Evolutionary conservation across 1,140 invertebrate genomes (phyloP).

Genomic region (Amphibalanus amphitrite): DNA sequence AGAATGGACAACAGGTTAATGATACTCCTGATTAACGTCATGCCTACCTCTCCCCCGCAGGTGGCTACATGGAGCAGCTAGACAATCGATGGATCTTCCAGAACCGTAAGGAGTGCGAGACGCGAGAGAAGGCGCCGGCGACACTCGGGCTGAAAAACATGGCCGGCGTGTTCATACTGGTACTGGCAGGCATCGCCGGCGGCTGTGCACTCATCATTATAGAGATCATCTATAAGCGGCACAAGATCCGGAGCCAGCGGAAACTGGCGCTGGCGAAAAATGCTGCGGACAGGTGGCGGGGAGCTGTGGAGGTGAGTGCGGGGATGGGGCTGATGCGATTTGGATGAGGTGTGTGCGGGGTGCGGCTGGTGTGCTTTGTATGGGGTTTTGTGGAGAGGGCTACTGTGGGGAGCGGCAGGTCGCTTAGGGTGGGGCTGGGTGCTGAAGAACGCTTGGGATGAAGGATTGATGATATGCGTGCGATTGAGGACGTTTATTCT

Average conservation of each 20-base stretch:
- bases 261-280: conserved; percentile 80
- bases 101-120: conserved; percentile 71
- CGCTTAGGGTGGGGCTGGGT: too few species aligned
- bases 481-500: too few species aligned
- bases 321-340: too few species aligned
- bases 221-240: conserved; percentile 93
- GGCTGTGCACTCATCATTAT: conserved; percentile 89
- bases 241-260: conserved; percentile 87
- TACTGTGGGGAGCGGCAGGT: too few species aligned
- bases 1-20: too few species aligned
- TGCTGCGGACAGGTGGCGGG: conserved; percentile 89
- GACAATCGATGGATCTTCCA: conserved; percentile 92
- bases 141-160: conserved; percentile 93
- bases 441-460: too few species aligned
- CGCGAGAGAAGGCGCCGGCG: conserved; percentile 87
- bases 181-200: conserved; percentile 69
- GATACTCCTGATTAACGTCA: too few species aligned
- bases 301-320: conserved; percentile 63
- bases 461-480: too few species aligned
- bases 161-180: conserved; percentile 93
- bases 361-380: too few species aligned
- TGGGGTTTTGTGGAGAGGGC: too few species aligned
- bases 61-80: conserved; percentile 90
- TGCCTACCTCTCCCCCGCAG: conserved; percentile 32
- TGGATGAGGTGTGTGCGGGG: too few species aligned